Evolutionary conservation across 2,888 invertebrate species (phyloP), one percentile per base, ranked within the genome.

Genomic region (Muscina levida): DNA sequence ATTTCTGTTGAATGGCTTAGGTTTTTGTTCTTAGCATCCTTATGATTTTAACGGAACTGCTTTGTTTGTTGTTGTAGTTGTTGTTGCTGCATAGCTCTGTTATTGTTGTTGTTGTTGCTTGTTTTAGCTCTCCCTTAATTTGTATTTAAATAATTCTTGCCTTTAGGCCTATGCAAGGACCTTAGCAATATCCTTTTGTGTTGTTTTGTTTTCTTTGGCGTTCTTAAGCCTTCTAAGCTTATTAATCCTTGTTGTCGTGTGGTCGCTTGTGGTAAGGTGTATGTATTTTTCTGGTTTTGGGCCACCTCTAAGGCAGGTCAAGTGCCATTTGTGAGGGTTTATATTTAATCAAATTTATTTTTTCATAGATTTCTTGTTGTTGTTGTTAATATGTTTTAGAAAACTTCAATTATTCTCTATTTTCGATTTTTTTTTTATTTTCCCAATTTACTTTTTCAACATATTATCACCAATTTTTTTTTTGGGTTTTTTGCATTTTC

Each of bases 291-390:
- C 57, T 8, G n/a, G n/a, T n/a, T 68, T 67, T 22, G 53, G 46
- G 74, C 75, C 78, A 82, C 70, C 51, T 59, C 37, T 57, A 57
- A 70, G 73, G 53, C 72, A 73, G 77, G 73, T 76, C 80, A 76
- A 53, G 65, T 57, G 72, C 81, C 79, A 57, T 70, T 70, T 77
- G 42, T 17, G 15, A 17, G 24, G 2, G 13, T 65, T 65, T 65
- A 15, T 26, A 44, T 24, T 57, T 71, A n/a, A n/a, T n/a, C n/a
- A n/a, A n/a, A n/a, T n/a, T n/a, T n/a, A n/a, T n/a, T n/a, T 11
- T 71, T 57, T 19, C 17, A 48, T 24, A 62, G 48, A 39, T 72
- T 72, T 15, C 10, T 62, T n/a, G 42, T 62, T 42, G 8, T 62
- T 37, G n/a, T n/a, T n/a, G n/a, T n/a, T n/a, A n/a, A n/a, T n/a